phyloP scores from a whole-genome alignment of 2,888 invertebrate species.

The Stenichneumon culpator region DNA sequence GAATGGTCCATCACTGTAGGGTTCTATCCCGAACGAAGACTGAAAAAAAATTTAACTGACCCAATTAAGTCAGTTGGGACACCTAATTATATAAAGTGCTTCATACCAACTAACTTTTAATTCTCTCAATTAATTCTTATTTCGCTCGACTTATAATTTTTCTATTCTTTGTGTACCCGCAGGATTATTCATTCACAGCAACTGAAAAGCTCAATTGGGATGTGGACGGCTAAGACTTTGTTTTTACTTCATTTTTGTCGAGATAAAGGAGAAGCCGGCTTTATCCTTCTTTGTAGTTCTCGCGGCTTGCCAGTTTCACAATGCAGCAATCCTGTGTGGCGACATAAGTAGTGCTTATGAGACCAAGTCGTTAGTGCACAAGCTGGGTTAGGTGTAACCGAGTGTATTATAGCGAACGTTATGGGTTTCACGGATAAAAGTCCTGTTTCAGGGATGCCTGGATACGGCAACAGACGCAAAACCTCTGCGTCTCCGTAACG shows the following conservation, averaged over 20 bases:
- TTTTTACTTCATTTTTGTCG: neutral
- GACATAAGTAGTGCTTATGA: too few relatives aligned
- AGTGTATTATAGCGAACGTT: neutral
- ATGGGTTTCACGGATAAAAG: constrained; percentile 6
- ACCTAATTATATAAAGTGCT: too few relatives aligned
- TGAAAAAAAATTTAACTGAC: too few relatives aligned
- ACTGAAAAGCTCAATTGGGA: neutral
- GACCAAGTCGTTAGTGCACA: too few relatives aligned
- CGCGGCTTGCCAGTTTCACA: neutral
- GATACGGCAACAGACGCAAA: constrained; percentile 21
- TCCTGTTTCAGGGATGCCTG: constrained; percentile 3
- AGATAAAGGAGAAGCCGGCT: neutral
- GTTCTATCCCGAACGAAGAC: too few relatives aligned
- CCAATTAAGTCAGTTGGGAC: too few relatives aligned
- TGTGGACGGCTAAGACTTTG: neutral
- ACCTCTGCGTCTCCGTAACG: constrained; percentile 18
- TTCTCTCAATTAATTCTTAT: too few relatives aligned
- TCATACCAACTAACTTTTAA: too few relatives aligned
- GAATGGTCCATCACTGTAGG: too few relatives aligned
- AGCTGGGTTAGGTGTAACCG: neutral
- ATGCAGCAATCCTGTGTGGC: neutral
- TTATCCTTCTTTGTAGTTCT: neutral
- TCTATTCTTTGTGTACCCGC: too few relatives aligned
- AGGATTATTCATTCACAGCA: neutral
- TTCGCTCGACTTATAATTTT: too few relatives aligned